phyloP scores from a whole-genome alignment of 2,797 vertebrate genomes.

The Alfaro cultratus region DNA sequence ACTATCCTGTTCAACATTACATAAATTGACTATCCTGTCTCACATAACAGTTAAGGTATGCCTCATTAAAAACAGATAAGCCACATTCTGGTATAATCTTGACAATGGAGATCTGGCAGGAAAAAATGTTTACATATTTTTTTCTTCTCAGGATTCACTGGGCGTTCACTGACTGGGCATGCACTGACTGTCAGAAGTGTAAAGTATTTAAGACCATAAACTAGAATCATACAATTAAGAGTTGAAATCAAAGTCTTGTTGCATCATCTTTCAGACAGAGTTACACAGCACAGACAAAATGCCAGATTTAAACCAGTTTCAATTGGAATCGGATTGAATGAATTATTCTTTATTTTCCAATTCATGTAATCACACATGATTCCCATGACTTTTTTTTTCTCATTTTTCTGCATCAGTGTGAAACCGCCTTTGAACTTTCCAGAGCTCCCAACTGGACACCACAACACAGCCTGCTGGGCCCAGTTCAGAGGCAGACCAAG shows the following conservation, averaged over 20 bases:
- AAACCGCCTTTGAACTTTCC: not conserved
- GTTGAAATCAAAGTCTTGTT: not conserved
- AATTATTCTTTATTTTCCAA: not conserved
- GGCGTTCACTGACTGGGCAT: not conserved
- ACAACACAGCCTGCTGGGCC: constrained; percentile 4
- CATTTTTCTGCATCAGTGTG: not conserved
- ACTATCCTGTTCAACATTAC: not conserved
- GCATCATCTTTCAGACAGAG: not conserved
- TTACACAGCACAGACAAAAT: not conserved
- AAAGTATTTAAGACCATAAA: not conserved
- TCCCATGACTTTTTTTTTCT: not conserved
- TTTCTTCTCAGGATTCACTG: not conserved
- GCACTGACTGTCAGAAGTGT: not conserved
- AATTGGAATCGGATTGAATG: not conserved
- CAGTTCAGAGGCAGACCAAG: constrained; percentile 3
- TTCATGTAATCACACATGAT: not conserved
- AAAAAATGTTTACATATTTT: not conserved
- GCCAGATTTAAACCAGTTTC: not conserved
- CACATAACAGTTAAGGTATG: not conserved
- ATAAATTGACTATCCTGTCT: not conserved
- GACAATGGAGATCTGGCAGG: not conserved
- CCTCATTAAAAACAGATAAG: not conserved
- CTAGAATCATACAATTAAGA: not conserved
- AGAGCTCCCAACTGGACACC: constrained; percentile 5
- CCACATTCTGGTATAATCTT: not conserved